Evolutionary conservation across 2,888 invertebrate species (phyloP).

Genomic region (Dryobota labecula): DNA sequence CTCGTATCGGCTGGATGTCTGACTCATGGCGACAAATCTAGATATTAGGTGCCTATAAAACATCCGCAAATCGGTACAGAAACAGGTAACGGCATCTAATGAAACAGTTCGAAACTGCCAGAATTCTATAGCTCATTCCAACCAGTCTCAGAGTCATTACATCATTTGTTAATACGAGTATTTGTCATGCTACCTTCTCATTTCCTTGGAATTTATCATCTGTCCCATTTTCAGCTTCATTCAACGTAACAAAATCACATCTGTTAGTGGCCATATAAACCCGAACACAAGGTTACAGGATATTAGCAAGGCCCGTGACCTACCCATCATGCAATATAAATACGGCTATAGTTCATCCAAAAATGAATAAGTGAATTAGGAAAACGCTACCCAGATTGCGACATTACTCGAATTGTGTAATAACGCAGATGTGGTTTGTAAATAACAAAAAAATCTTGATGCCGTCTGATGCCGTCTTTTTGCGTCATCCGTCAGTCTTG

Average conservation of each 20-base stretch:
- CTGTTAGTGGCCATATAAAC: slow-evolving; percentile 44
- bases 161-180: slow-evolving; percentile 10
- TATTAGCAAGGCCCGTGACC: slow-evolving; percentile 64
- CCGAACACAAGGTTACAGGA: slow-evolving; percentile 68
- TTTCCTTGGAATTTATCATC: slow-evolving; percentile 26
- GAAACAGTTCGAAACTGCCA: slow-evolving; percentile 30
- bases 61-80: slow-evolving; percentile 34
- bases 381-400: slow-evolving; percentile 60
- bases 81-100: slow-evolving; percentile 34
- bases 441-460: slow-evolving; percentile 54
- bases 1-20: slow-evolving; percentile 9
- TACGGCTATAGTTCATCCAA: slow-evolving; percentile 28
- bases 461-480: slow-evolving; percentile 49
- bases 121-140: slow-evolving; percentile 18
- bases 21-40: slow-evolving; percentile 21
- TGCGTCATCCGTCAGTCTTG: slow-evolving; percentile 42
- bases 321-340: slow-evolving; percentile 47
- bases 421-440: slow-evolving; percentile 69
- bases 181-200: slow-evolving; percentile 6
- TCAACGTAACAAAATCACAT: slow-evolving; percentile 43
- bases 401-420: slow-evolving; percentile 66
- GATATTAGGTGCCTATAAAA: slow-evolving; percentile 27
- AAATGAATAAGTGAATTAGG: slow-evolving; percentile 64
- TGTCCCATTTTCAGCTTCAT: slow-evolving; percentile 32
- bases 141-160: not conserved